phyloP scores from a whole-genome alignment of 2,797 vertebrate genomes.

The Enteromius treurensis region DNA sequence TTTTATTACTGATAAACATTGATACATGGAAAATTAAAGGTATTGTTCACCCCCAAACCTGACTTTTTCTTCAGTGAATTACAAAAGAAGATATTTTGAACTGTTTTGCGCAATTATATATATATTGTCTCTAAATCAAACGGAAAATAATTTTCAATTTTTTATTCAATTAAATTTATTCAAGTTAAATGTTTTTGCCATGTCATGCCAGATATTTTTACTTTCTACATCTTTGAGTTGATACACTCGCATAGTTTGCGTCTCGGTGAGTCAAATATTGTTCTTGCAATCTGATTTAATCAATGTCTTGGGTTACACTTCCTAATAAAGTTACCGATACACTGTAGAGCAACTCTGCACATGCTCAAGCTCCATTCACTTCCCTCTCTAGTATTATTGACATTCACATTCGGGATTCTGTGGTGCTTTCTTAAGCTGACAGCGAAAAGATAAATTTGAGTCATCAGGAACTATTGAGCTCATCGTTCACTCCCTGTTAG shows the following conservation, averaged over 20 bases:
- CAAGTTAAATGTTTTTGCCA: not conserved
- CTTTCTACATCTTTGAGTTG: conserved; percentile 26
- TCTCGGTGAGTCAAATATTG: not conserved
- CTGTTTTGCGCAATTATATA: not conserved
- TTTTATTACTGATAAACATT: not conserved
- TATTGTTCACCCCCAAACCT: not conserved
- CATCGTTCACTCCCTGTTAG: conserved; percentile 4
- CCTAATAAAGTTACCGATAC: conserved; percentile 5
- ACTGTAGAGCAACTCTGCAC: not conserved
- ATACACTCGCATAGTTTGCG: not conserved
- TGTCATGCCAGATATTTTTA: not conserved
- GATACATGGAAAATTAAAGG: not conserved
- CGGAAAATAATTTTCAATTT: not conserved
- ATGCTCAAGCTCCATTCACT: not conserved
- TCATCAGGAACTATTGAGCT: conserved; percentile 8
- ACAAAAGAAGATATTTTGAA: not conserved
- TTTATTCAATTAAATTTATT: too few species aligned
- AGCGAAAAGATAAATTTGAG: conserved; percentile 17
- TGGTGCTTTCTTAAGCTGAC: conserved; percentile 10
- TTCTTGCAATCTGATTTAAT: conserved; percentile 15
- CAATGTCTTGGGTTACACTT: conserved; percentile 4
- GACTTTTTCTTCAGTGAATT: not conserved
- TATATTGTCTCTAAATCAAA: not conserved
- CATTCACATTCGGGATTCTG: conserved; percentile 14
- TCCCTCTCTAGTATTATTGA: not conserved